phyloP scores from a whole-genome alignment of 2,888 invertebrate species.

The Pachydiplax longipennis region DNA sequence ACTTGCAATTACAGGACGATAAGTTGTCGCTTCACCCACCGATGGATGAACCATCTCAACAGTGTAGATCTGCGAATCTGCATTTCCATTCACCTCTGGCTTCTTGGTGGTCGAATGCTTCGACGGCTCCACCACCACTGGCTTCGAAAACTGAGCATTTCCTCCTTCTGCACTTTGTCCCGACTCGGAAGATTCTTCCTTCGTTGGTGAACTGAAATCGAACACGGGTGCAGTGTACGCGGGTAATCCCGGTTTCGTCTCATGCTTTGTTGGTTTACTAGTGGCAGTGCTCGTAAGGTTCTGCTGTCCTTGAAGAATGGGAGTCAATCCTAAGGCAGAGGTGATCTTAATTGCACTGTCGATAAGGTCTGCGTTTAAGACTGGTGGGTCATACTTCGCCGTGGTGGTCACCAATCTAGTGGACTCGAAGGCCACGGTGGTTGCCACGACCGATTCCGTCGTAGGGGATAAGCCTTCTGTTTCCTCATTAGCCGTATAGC shows the following conservation, averaged over 20 bases:
- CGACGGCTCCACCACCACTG: not conserved
- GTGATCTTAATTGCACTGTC: constrained; percentile 10
- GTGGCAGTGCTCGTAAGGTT: not conserved
- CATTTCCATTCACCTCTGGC: not conserved
- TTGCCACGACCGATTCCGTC: not conserved
- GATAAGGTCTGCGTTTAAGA: not conserved
- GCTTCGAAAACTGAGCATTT: not conserved
- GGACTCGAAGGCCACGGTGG: not conserved
- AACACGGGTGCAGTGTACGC: not conserved
- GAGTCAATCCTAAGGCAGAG: not conserved
- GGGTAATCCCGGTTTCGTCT: not conserved
- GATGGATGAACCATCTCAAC: not conserved
- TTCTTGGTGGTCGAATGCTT: not conserved
- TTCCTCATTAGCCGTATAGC: not conserved
- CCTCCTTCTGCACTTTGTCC: not conserved
- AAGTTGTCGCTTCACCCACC: not conserved
- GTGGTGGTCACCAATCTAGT: not conserved
- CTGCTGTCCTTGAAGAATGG: not conserved
- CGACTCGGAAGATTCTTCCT: not conserved
- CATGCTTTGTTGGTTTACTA: not conserved
- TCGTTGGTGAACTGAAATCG: not conserved
- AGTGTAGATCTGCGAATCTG: not conserved
- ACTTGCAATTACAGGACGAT: not conserved
- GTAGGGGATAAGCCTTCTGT: not conserved
- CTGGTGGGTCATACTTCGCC: not conserved